phyloP scores from a whole-genome alignment of 2,888 invertebrate species.

The Cephus spinipes region DNA sequence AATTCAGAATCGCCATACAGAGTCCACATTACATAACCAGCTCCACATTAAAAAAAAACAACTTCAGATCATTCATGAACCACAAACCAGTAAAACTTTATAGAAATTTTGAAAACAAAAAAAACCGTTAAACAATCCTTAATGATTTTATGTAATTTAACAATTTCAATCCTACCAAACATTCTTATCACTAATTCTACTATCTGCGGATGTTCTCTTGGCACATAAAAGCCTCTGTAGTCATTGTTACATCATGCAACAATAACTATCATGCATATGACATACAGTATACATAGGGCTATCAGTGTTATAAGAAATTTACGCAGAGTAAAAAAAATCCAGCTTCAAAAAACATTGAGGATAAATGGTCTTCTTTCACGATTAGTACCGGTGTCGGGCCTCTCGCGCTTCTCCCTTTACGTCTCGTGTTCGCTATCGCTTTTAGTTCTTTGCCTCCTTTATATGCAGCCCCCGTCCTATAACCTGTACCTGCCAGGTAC shows the following conservation, averaged over 20 bases:
- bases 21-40: neutral
- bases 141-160: neutral
- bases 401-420: constrained; percentile 34
- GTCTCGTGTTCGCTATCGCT: constrained; percentile 37
- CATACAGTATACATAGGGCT: neutral
- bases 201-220: neutral
- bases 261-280: neutral
- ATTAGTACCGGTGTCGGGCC: constrained; percentile 44
- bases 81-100: neutral
- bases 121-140: neutral
- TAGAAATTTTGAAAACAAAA: neutral
- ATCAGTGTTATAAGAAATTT: constrained; percentile 13
- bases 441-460: constrained; percentile 43
- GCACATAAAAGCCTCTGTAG: neutral
- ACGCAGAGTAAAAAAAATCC: constrained; percentile 27
- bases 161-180: neutral
- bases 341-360: constrained; percentile 22
- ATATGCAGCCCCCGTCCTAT: constrained; percentile 41
- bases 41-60: neutral
- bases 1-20: neutral
- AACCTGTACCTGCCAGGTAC: constrained; percentile 21
- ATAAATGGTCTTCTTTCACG: constrained; percentile 38
- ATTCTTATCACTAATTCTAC: neutral
- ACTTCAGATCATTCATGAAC: neutral
- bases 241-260: neutral